Evolutionary conservation across 2,797 vertebrate genomes (phyloP).

Genomic region (Crotalus adamanteus): DNA sequence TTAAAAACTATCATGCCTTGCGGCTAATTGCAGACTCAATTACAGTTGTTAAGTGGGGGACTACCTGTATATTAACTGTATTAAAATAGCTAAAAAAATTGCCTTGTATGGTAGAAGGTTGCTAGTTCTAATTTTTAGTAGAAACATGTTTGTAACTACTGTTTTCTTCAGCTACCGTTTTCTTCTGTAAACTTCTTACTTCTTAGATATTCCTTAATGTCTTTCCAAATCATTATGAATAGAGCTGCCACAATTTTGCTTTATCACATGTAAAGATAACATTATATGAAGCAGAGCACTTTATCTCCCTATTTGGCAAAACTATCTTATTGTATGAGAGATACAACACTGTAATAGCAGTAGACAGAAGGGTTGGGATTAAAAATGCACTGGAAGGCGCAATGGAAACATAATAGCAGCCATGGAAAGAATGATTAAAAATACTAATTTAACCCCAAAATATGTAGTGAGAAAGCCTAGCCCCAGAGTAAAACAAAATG

Average conservation of each 20-base stretch:
- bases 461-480: background rate
- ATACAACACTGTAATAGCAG: background rate
- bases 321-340: background rate
- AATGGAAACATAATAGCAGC: background rate
- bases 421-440: background rate
- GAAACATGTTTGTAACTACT: background rate
- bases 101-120: background rate
- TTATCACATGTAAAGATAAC: background rate
- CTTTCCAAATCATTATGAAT: background rate
- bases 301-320: background rate
- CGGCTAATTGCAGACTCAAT: background rate
- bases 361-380: background rate
- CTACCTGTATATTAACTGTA: background rate
- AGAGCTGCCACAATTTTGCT: background rate
- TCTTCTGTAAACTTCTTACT: background rate
- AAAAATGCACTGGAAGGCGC: background rate
- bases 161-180: background rate
- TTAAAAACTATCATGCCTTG: background rate
- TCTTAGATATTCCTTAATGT: background rate
- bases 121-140: background rate
- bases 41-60: background rate
- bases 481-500: conserved; percentile 8
- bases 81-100: background rate
- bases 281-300: background rate
- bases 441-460: background rate